These are phyloP conservation scores for Phrixothrix hirtus DNA, from an alignment of 2,888 invertebrate genomes.

Conservation along the genomic window DNA sequence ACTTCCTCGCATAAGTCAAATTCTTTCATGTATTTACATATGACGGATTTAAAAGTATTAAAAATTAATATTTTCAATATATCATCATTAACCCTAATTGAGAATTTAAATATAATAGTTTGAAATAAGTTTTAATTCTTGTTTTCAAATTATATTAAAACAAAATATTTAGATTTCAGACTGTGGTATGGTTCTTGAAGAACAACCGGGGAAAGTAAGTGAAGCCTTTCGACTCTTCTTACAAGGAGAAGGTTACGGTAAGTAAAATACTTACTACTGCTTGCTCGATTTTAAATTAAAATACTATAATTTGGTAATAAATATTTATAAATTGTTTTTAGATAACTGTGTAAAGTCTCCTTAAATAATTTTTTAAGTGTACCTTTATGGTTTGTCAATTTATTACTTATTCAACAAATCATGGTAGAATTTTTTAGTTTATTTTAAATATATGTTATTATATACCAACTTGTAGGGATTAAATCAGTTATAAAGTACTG, in stretches of 20 bases:
- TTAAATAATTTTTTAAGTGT: slow-evolving; percentile 7
- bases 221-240: slow-evolving; percentile 97
- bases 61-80: no score
- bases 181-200: slow-evolving; percentile 96
- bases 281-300: slow-evolving; percentile 13
- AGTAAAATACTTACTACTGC: slow-evolving; percentile 60
- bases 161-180: slow-evolving; percentile 99
- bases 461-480: no score
- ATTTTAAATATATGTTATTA: no score
- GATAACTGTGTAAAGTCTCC: slow-evolving; percentile 1
- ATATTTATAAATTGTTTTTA: slow-evolving; percentile 18
- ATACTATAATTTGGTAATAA: slow-evolving; percentile 11
- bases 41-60: no score
- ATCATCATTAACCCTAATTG: no score
- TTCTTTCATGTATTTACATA: no score
- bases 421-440: no score
- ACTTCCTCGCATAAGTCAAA: no score
- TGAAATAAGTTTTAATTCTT: no score
- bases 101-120: no score
- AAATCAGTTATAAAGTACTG: no score
- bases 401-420: neutral
- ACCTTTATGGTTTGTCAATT: neutral
- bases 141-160: no score
- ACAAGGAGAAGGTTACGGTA: slow-evolving; percentile 98
- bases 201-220: slow-evolving; percentile 94